Percentiles rank a stretch among this genome's conserved stretches.
These are phyloP conservation scores for Drosophila birchii DNA, from an alignment of 2,888 invertebrate species.

Conservation along the genomic window DNA sequence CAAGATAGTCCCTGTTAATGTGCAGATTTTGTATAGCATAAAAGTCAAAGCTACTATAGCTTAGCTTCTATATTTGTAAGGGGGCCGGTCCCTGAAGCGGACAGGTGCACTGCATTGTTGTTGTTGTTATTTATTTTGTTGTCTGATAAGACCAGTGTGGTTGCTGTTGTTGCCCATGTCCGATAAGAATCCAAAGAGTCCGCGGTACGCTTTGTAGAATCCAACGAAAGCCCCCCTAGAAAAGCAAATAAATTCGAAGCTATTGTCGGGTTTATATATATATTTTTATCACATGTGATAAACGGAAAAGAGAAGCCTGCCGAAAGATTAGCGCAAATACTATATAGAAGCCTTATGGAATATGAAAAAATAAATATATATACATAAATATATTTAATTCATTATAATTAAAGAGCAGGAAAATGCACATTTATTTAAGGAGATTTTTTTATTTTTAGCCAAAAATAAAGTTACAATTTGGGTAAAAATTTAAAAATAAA, in stretches of 20 bases:
- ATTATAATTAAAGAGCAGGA: not conserved
- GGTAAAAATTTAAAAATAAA: too few relatives aligned
- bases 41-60: too few relatives aligned
- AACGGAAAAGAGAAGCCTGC: slow-evolving; percentile 45
- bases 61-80: slow-evolving; percentile 29
- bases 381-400: not conserved
- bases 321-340: slow-evolving; percentile 27
- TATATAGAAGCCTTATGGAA: slow-evolving; percentile 1
- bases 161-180: slow-evolving; percentile 24
- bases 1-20: too few relatives aligned
- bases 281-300: slow-evolving; percentile 64
- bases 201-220: slow-evolving; percentile 69
- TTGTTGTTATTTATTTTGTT: slow-evolving; percentile 28
- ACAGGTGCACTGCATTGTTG: slow-evolving; percentile 54
- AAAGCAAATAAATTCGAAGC: slow-evolving; percentile 53
- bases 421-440: not conserved
- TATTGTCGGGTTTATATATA: slow-evolving; percentile 41
- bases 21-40: too few relatives aligned
- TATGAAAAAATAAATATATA: not conserved
- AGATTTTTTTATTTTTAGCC: not conserved
- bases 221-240: slow-evolving; percentile 29
- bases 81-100: slow-evolving; percentile 59
- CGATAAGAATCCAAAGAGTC: slow-evolving; percentile 60
- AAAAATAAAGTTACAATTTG: too few relatives aligned
- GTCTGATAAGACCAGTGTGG: slow-evolving; percentile 43